Conservation (phyloP, 2,888 invertebrate genomes). For the Himalopsyche anomala region DNA sequence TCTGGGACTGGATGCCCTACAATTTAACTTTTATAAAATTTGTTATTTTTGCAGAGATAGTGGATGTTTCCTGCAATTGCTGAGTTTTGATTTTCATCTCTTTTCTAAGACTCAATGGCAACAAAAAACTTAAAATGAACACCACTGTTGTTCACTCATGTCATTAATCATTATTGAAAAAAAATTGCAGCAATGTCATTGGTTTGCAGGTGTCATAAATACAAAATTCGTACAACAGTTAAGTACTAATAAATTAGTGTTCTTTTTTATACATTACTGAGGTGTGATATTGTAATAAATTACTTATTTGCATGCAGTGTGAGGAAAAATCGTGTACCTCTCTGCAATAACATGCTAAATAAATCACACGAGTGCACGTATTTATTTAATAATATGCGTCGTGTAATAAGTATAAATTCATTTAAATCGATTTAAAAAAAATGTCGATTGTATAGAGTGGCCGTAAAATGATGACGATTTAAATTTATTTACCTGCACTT, state of each 20-base stretch:
- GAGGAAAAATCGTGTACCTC: not conserved
- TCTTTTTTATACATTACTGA: not conserved
- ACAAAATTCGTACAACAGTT: not conserved
- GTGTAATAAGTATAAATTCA: not conserved
- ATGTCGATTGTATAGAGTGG: not conserved
- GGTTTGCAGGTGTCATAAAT: constrained; percentile 7
- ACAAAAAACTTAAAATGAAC: too few relatives aligned
- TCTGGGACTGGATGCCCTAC: too few relatives aligned
- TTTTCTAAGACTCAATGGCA: too few relatives aligned
- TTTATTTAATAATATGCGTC: not conserved
- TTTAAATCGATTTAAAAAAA: not conserved
- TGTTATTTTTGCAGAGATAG: too few relatives aligned
- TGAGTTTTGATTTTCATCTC: too few relatives aligned
- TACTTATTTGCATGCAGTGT: not conserved
- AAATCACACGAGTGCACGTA: not conserved
- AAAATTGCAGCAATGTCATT: too few relatives aligned
- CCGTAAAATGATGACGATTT: not conserved
- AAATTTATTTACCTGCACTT: too few relatives aligned
- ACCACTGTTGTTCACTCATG: too few relatives aligned
- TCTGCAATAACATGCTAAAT: not conserved
- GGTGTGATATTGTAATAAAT: constrained; percentile 16
- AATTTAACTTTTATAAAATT: too few relatives aligned
- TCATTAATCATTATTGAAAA: too few relatives aligned
- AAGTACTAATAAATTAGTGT: not conserved
- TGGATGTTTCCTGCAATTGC: too few relatives aligned